Evolutionary conservation across 2,888 invertebrate species (phyloP).

Genomic region (Pemphredon lugubris): DNA sequence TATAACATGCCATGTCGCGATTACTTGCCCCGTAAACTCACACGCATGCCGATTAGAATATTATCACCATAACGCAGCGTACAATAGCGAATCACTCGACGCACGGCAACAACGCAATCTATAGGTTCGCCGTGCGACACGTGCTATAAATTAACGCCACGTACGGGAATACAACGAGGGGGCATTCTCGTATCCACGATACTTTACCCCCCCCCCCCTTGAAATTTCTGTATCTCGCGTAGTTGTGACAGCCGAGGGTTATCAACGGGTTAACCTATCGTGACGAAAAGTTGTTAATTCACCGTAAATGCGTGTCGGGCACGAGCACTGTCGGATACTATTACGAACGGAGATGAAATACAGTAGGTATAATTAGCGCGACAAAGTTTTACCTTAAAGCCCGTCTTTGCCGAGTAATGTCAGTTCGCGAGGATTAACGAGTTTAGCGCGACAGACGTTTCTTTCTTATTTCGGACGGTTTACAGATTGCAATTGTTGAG

Average conservation of each 20-base stretch:
- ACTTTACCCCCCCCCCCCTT: too few species aligned
- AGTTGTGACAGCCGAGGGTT: neutral
- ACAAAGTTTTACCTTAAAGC: too few species aligned
- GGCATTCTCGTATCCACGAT: neutral
- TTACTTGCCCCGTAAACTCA: slow-evolving; percentile 35
- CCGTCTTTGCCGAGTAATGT: too few species aligned
- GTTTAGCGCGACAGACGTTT: too few species aligned
- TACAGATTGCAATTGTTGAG: too few species aligned
- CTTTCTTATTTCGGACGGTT: too few species aligned
- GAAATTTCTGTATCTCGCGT: neutral
- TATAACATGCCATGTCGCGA: slow-evolving; percentile 31
- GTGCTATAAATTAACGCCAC: slow-evolving; percentile 52
- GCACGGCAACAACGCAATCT: slow-evolving; percentile 30
- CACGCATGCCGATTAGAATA: slow-evolving; percentile 53
- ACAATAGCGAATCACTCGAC: slow-evolving; percentile 49
- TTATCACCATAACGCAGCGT: slow-evolving; percentile 52
- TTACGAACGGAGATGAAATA: too few species aligned
- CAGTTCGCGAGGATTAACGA: too few species aligned
- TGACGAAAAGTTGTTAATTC: neutral
- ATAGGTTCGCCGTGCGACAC: slow-evolving; percentile 40
- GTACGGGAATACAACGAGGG: slow-evolving; percentile 11
- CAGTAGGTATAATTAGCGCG: too few species aligned
- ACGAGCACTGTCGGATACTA: too few species aligned
- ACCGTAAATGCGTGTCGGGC: too few species aligned
- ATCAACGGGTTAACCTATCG: neutral